These are phyloP conservation scores for Drosophila quinaria DNA, from an alignment of 2,888 invertebrate genomes.

Conservation along the genomic window DNA sequence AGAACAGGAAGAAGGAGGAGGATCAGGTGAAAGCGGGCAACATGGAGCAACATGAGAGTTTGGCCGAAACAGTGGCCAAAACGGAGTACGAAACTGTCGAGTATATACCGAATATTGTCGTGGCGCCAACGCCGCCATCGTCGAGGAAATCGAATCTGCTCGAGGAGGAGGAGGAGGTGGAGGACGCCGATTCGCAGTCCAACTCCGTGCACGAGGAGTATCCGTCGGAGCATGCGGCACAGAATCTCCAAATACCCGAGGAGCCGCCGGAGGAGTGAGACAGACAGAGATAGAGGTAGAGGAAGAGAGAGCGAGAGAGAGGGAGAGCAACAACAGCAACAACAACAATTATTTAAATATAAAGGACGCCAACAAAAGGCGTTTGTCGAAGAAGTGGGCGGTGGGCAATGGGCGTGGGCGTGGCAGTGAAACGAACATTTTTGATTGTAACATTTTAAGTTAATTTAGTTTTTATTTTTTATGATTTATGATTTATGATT, in stretches of 20 bases:
- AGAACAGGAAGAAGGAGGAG: conserved; percentile 19
- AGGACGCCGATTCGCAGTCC: conserved; percentile 82
- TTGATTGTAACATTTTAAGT: conserved; percentile 69
- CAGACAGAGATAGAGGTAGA: too few relatives aligned
- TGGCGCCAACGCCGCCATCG: conserved; percentile 59
- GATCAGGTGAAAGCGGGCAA: conserved; percentile 24
- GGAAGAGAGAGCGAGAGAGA: too few relatives aligned
- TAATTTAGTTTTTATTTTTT: conserved; percentile 70
- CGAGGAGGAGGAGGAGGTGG: conserved; percentile 52
- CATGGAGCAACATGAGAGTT: conserved; percentile 33
- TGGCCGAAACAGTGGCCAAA: conserved; percentile 73
- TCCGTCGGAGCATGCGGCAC: conserved; percentile 82
- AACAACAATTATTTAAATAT: conserved; percentile 54
- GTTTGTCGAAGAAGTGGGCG: conserved; percentile 12
- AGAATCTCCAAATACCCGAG: conserved; percentile 84
- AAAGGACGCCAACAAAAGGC: conserved; percentile 37
- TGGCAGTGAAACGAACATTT: conserved; percentile 51
- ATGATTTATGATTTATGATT: conserved; percentile 25
- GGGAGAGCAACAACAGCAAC: too few relatives aligned
- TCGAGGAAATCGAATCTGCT: conserved; percentile 66
- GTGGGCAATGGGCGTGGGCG: conserved; percentile 42
- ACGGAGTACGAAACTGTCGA: conserved; percentile 84
- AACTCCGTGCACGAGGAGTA: conserved; percentile 85
- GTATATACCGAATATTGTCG: conserved; percentile 79
- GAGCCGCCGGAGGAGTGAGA: conserved; percentile 85